Percentiles rank a stretch among this genome's conserved stretches.
Conservation (phyloP, 2,113 vertebrate species). For the Mormyrus iriodes region DNA sequence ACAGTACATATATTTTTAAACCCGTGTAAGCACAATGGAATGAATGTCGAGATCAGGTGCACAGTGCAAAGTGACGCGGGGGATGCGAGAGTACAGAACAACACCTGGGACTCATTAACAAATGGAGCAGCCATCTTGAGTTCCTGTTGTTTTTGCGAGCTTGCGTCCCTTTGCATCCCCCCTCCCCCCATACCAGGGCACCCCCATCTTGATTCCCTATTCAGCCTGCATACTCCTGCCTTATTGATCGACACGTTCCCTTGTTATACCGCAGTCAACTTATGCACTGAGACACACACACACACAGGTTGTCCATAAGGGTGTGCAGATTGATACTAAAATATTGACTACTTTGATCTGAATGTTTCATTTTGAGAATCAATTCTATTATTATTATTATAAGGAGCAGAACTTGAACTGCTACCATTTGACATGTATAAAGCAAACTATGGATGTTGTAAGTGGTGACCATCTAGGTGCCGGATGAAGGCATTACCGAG, state of each 20-base stretch:
- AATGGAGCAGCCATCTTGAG: neutral
- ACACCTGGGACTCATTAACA: conserved; percentile 30
- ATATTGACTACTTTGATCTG: neutral
- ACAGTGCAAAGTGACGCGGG: neutral
- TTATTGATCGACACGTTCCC: conserved; percentile 37
- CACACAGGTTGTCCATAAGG: neutral
- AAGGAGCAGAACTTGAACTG: neutral
- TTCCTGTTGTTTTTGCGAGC: conserved; percentile 1
- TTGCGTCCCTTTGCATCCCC: neutral
- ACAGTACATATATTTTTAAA: conserved; percentile 23
- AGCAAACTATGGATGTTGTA: conserved; percentile 29
- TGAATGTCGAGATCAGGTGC: conserved; percentile 11
- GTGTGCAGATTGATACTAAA: neutral
- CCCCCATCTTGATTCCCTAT: conserved; percentile 3
- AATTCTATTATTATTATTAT: neutral
- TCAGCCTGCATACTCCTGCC: conserved; percentile 6
- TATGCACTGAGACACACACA: neutral
- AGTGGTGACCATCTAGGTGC: neutral
- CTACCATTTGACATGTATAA: neutral
- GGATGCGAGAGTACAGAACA: conserved; percentile 22
- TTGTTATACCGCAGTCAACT: conserved; percentile 24
- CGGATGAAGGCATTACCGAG: neutral
- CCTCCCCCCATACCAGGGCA: neutral
- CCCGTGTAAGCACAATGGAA: conserved; percentile 11
- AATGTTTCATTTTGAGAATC: neutral